Percentiles rank a stretch among this genome's conserved stretches.
Evolutionary conservation across 1,140 invertebrate genomes (phyloP).

Genomic region (Calliopsis andreniformis): DNA sequence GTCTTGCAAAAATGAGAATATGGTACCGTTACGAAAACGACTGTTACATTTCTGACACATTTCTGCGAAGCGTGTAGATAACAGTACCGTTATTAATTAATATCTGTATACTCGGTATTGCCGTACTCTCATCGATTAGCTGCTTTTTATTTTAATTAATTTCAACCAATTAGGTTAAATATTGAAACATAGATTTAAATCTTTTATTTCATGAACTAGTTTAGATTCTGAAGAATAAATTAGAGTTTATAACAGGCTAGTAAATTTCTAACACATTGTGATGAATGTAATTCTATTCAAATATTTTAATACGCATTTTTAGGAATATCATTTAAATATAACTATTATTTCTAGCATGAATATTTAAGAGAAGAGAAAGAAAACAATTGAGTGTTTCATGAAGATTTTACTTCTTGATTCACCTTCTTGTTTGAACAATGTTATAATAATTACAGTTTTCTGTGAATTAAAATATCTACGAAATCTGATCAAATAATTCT

Average conservation of each 20-base stretch:
- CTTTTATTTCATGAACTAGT: background rate
- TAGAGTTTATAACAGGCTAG: too few species aligned
- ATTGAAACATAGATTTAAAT: background rate
- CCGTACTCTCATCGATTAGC: background rate
- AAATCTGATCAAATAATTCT: background rate
- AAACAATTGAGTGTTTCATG: background rate
- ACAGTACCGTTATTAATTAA: constrained; percentile 41
- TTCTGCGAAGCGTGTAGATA: constrained; percentile 22
- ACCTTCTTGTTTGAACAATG: too few species aligned
- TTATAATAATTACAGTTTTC: background rate
- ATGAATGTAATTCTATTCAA: background rate
- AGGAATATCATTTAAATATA: background rate
- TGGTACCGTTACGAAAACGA: constrained; percentile 17
- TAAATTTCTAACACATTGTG: background rate
- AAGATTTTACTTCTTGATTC: too few species aligned
- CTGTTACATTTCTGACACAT: constrained; percentile 26
- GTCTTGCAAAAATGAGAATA: constrained; percentile 35
- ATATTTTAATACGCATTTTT: background rate
- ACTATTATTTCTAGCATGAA: background rate
- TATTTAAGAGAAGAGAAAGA: too few species aligned
- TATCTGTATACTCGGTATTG: background rate
- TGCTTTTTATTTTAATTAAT: background rate
- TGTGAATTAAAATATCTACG: background rate
- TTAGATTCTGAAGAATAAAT: background rate
- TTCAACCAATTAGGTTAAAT: background rate